Evolutionary conservation across 2,888 invertebrate species (phyloP).

Genomic region (Xanthorhoe spadicearia): DNA sequence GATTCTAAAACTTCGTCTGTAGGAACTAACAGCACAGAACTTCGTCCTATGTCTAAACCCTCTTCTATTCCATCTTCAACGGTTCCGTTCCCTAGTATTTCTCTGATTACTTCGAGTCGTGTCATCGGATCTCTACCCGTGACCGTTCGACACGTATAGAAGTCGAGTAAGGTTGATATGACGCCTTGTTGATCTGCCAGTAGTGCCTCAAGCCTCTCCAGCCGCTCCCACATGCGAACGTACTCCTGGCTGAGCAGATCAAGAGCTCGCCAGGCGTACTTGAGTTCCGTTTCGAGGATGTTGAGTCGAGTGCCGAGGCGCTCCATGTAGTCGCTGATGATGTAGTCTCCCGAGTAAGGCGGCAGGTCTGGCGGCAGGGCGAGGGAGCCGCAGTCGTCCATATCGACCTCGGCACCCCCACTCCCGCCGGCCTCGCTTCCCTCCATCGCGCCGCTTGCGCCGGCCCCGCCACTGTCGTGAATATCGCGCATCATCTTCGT

Average conservation of each 20-base stretch:
- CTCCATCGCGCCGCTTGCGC: conserved; percentile 81
- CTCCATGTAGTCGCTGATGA: conserved; percentile 96
- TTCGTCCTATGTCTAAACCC: conserved; percentile 84
- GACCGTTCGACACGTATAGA: conserved; percentile 86
- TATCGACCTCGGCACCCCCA: conserved; percentile 83
- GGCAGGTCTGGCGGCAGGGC: conserved; percentile 81
- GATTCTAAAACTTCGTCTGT: conserved; percentile 87
- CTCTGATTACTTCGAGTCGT: conserved; percentile 86
- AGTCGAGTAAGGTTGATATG: conserved; percentile 93
- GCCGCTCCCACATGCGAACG: conserved; percentile 96
- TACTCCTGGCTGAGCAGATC: conserved; percentile 96
- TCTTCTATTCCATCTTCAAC: conserved; percentile 88
- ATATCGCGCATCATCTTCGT: conserved; percentile 84
- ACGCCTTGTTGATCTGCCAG: conserved; percentile 96
- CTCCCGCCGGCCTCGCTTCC: conserved; percentile 83
- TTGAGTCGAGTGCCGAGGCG: conserved; percentile 93
- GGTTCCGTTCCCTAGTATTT: conserved; percentile 87
- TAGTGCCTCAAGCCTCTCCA: conserved; percentile 94
- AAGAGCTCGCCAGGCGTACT: conserved; percentile 96
- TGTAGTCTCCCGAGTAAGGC: conserved; percentile 88
- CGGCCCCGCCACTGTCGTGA: conserved; percentile 81
- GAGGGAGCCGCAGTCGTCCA: conserved; percentile 84
- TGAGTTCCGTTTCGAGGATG: conserved; percentile 94
- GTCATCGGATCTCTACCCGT: conserved; percentile 82
- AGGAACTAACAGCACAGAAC: conserved; percentile 69